These are phyloP conservation scores for Scelioninae gen. 1 DNA, from an alignment of 2,888 invertebrate species.

Conservation along the genomic window DNA sequence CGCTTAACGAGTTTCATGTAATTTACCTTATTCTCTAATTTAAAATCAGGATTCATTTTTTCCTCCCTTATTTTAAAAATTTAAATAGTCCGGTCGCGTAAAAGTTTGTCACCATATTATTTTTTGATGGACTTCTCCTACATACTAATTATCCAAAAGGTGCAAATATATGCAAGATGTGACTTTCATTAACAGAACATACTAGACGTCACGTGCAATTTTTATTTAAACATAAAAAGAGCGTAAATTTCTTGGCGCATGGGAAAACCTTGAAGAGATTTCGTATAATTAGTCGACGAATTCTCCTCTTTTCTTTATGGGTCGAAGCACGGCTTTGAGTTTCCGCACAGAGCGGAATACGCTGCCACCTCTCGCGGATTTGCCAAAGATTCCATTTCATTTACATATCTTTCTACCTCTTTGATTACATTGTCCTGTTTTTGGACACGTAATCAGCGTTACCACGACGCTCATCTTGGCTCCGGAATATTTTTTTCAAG, in stretches of 20 bases:
- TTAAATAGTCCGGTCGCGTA: neutral
- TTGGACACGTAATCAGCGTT: too few relatives aligned
- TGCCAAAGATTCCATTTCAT: too few relatives aligned
- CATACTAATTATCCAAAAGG: conserved; percentile 34
- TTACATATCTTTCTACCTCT: too few relatives aligned
- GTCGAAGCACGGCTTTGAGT: conserved; percentile 18
- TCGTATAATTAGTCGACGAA: conserved; percentile 61
- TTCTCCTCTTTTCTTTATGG: conserved; percentile 39
- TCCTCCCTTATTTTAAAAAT: conserved; percentile 33
- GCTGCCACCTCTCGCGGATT: too few relatives aligned
- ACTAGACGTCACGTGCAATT: conserved; percentile 24
- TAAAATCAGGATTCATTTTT: conserved; percentile 31
- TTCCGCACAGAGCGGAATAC: too few relatives aligned
- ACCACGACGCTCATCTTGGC: too few relatives aligned
- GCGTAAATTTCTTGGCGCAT: conserved; percentile 44
- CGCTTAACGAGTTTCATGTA: conserved; percentile 59
- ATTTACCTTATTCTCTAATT: conserved; percentile 59
- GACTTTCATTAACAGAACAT: conserved; percentile 30
- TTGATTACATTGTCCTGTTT: too few relatives aligned
- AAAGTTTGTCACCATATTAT: conserved; percentile 17
- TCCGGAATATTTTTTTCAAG: too few relatives aligned
- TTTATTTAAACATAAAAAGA: conserved; percentile 49
- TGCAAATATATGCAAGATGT: neutral
- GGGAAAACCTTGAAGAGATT: conserved; percentile 56
- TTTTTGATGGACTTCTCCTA: conserved; percentile 9